Base-by-base conservation (phyloP, 53 echinoderm and acorn worm genomes). In the Paracentrotus lividus region DNA sequence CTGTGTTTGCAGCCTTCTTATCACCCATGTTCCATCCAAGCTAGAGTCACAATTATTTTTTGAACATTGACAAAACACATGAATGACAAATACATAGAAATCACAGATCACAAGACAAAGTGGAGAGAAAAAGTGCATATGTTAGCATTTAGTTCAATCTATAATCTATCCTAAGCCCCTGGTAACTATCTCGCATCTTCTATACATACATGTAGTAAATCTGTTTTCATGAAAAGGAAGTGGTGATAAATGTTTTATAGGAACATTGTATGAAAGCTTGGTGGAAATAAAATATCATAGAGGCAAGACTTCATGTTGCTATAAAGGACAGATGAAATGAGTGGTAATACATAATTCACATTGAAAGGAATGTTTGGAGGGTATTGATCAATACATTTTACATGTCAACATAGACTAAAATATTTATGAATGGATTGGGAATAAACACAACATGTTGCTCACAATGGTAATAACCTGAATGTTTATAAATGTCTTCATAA, bases 21-120 rank as follows among this genome's bases (percentile, higher is more conserved):
- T 94, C 91, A 5, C 90, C 90, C 51, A 90, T 66, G 29, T 90
- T 84, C 94, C 94, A 94, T 59, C 94, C 94, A 81, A 94, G 94
- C 94, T 94, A 67, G 29, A 56, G 15, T 13, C n/a, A 85, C 14
- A 84, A 84, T n/a, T 26, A 47, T 47, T 85, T 33, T 49, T 26
- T 6, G 13, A 85, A 85, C 85, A 27, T n/a, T n/a, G 42, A 5
- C 21, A 77, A 15, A 77, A 64, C 44, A 44, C 78, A 47, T 85
- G 23, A 18, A 85, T 49, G 85, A 85, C 47, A 85, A 14, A 21
- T n/a, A 85, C 85, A 85, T 23, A 36, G 85, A 85, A 85, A 51
- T 26, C 47, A 85, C 40, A 72, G 16, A 38, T 27, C 20, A 31
- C 27, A 72, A 40, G 21, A 38, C 8, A 64, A 72, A 16, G 12